A percentile compares a stretch with the other conserved stretches of the same genome.
phyloP scores from a whole-genome alignment of 1,140 invertebrate species.

The Zaprionus davidi region DNA sequence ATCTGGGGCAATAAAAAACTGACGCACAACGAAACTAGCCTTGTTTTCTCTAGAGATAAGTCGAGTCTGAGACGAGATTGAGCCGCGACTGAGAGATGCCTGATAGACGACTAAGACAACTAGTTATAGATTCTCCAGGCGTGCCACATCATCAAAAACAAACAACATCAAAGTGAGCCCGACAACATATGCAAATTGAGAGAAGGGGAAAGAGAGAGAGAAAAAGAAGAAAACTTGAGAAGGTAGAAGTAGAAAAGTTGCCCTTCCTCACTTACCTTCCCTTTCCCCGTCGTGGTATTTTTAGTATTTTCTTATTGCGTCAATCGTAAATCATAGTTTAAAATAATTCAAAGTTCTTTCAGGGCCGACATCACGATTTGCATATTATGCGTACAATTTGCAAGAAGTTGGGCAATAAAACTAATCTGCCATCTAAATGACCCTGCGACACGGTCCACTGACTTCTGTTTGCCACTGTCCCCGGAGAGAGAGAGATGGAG shows the following conservation, averaged over 20 bases:
- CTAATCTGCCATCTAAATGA: conserved; percentile 79
- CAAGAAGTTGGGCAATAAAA: conserved; percentile 75
- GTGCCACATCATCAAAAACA: conserved; percentile 45
- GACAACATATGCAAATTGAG: conserved; percentile 49
- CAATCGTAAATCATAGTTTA: conserved; percentile 48
- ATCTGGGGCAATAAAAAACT: conserved; percentile 30
- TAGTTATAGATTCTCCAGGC: conserved; percentile 46
- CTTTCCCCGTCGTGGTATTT: neutral
- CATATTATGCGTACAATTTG: conserved; percentile 77
- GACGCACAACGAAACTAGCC: conserved; percentile 5
- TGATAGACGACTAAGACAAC: neutral
- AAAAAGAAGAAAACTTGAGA: neutral
- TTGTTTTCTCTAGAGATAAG: conserved; percentile 37
- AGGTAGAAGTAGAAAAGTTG: neutral
- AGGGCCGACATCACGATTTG: conserved; percentile 56
- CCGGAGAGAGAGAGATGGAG: conserved; percentile 5
- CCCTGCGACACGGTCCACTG: conserved; percentile 64
- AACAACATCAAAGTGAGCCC: conserved; percentile 49
- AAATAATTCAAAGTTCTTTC: conserved; percentile 36
- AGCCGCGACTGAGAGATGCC: neutral
- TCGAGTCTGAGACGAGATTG: neutral
- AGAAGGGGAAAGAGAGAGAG: neutral
- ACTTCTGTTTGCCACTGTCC: conserved; percentile 49
- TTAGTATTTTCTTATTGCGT: conserved; percentile 3
- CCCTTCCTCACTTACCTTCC: neutral